These are phyloP conservation scores for Theropithecus gelada DNA, from an alignment of 2,113 vertebrate genomes.

Conservation along the genomic window DNA sequence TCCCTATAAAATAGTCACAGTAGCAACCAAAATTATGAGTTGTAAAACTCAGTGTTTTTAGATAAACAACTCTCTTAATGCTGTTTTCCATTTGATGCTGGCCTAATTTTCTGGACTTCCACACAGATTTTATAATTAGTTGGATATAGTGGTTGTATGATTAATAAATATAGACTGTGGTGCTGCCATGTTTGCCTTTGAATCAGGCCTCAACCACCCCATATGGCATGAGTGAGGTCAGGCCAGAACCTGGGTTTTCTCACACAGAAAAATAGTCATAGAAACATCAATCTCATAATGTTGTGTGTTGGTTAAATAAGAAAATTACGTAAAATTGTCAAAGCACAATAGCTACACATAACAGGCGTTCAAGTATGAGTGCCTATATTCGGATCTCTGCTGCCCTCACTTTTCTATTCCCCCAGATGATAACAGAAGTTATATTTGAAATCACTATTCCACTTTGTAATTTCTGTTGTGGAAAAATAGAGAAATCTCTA, in stretches of 20 bases:
- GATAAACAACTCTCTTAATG: not conserved
- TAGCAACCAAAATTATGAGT: not conserved
- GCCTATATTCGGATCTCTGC: not conserved
- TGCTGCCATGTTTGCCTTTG: not conserved
- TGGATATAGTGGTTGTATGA: not conserved
- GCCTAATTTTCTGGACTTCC: not conserved
- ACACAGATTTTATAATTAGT: not conserved
- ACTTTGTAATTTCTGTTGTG: not conserved
- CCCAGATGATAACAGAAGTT: not conserved
- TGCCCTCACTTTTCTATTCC: not conserved
- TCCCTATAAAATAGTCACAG: slow-evolving; percentile 27
- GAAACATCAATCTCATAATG: not conserved
- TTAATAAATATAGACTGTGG: not conserved
- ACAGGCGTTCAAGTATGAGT: not conserved
- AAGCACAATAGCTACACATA: not conserved
- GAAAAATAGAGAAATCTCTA: not conserved
- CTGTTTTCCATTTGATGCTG: not conserved
- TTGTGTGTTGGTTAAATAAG: not conserved
- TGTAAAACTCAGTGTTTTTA: not conserved
- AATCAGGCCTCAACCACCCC: not conserved
- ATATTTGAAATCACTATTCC: not conserved
- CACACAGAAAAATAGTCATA: not conserved
- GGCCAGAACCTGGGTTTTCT: not conserved
- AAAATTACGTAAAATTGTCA: not conserved
- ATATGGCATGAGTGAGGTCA: not conserved